These are phyloP conservation scores for Oxyscelio sp. DNA, from an alignment of 2,888 invertebrate genomes.

Conservation along the genomic window DNA sequence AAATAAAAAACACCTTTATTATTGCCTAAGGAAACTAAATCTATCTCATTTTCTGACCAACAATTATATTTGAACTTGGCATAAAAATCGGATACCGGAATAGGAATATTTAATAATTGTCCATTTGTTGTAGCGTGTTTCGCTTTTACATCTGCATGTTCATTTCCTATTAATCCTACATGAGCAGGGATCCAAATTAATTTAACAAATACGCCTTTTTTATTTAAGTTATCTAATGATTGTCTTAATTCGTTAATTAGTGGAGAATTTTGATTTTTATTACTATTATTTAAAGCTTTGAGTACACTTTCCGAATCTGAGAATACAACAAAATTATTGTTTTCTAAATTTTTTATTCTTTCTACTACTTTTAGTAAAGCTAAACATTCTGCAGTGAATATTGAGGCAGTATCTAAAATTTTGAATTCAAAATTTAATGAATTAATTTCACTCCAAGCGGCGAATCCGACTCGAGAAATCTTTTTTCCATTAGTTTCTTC, in stretches of 20 bases:
- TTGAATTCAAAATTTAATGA: background rate
- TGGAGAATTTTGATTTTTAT: conserved; percentile 3
- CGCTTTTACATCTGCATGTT: conserved; percentile 33
- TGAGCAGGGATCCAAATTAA: conserved; percentile 50
- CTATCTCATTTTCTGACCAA: conserved; percentile 6
- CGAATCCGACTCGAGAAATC: background rate
- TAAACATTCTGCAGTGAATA: background rate
- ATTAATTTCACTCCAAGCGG: background rate
- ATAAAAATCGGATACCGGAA: conserved; percentile 23
- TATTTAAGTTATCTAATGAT: background rate
- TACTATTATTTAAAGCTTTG: conserved; percentile 21
- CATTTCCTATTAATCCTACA: conserved; percentile 36
- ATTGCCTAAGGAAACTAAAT: background rate
- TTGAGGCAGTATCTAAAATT: background rate
- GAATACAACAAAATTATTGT: conserved; percentile 18
- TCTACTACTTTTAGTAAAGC: background rate
- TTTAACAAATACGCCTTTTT: background rate
- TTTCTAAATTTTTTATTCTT: background rate
- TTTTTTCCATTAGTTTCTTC: background rate
- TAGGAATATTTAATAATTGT: background rate
- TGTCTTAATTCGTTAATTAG: conserved; percentile 24
- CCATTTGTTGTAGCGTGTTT: no score
- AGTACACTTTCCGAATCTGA: conserved; percentile 34
- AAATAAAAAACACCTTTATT: conserved; percentile 36
- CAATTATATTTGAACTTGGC: conserved; percentile 9